A percentile compares a stretch with the other conserved stretches of the same genome.
Evolutionary conservation across 2,113 vertebrate species (phyloP).

Genomic region (Onychorhynchus coronatus): DNA sequence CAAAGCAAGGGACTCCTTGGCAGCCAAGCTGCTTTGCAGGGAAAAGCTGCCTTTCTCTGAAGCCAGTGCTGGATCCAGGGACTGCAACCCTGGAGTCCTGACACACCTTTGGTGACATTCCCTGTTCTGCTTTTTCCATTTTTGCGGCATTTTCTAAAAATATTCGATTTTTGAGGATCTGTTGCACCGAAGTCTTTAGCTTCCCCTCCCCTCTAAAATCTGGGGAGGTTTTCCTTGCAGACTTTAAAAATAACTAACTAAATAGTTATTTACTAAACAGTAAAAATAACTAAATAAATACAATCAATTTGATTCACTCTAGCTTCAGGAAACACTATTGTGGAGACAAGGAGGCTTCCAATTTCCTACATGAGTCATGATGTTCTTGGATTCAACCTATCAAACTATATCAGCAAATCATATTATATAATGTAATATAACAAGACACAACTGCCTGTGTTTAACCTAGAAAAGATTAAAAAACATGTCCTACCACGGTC

Average conservation of each 20-base stretch:
- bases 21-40: not conserved
- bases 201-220: not conserved
- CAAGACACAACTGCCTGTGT: slow-evolving; percentile 53
- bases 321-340: not conserved
- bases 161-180: not conserved
- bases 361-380: slow-evolving; percentile 60
- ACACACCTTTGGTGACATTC: not conserved
- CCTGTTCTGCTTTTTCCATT: not conserved
- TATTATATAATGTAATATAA: slow-evolving; percentile 56
- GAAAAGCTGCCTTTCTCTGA: not conserved
- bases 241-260: not conserved
- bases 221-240: not conserved
- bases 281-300: not conserved
- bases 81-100: not conserved
- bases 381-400: slow-evolving; percentile 61
- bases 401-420: slow-evolving; percentile 56
- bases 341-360: slow-evolving; percentile 31
- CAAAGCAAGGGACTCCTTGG: not conserved
- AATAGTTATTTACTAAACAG: slow-evolving; percentile 15
- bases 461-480: slow-evolving; percentile 64
- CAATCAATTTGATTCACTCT: slow-evolving; percentile 47
- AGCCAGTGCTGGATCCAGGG: not conserved
- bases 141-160: not conserved
- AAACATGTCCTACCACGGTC: not conserved
- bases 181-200: not conserved